Percentiles rank a stretch among this genome's conserved stretches.
These are phyloP conservation scores for Dicrostonyx torquatus DNA, from an alignment of 2,797 vertebrate species.

Conservation along the genomic window DNA sequence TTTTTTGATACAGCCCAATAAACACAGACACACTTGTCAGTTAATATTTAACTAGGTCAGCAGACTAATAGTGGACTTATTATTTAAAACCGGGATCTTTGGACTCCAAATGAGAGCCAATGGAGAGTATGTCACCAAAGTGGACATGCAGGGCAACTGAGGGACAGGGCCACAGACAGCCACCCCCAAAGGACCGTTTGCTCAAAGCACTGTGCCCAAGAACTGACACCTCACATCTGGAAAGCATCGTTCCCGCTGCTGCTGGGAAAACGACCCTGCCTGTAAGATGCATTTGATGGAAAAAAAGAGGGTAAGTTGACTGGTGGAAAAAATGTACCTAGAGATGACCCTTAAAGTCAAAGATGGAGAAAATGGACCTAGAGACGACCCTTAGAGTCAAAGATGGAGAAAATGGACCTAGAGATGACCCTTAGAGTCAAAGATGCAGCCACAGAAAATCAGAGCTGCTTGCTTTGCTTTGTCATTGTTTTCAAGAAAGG, in stretches of 20 bases:
- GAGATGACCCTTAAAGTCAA: not conserved
- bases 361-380: not conserved
- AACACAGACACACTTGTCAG: not conserved
- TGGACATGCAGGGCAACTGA: not conserved
- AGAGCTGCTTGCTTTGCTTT: not conserved
- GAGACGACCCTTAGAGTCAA: not conserved
- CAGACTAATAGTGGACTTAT: not conserved
- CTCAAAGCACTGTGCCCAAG: not conserved
- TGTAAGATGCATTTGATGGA: not conserved
- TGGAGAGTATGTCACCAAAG: not conserved
- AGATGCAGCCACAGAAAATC: not conserved
- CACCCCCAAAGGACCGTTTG: accelerated
- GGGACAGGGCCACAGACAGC: not conserved
- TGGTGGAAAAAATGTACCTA: not conserved
- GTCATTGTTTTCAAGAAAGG: not conserved
- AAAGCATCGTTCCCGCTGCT: not conserved
- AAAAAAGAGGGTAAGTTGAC: not conserved
- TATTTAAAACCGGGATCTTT: slow-evolving; percentile 15
- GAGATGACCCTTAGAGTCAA: not conserved
- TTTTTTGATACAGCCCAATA: slow-evolving; percentile 29
- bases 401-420: not conserved
- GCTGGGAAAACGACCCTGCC: not conserved
- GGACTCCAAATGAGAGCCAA: not conserved
- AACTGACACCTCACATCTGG: not conserved
- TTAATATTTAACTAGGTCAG: slow-evolving; percentile 18